Base-by-base conservation (phyloP, 2,113 vertebrate genomes). In the Orcinus orca region DNA sequence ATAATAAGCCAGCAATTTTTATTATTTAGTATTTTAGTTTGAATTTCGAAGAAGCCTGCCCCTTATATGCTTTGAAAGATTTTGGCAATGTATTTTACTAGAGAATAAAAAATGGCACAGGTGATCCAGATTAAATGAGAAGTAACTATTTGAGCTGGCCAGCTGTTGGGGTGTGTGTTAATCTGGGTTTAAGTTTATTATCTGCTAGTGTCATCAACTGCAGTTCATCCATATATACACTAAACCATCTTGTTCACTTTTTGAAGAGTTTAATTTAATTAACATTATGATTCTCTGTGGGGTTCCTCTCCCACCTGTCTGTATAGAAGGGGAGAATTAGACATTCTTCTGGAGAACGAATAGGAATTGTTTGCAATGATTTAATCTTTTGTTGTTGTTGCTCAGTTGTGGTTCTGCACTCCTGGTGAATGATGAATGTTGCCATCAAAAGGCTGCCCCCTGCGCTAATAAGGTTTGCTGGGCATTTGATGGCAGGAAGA, bases 21-120 rank as follows among this genome's bases (percentile, higher is more conserved):
- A 92, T 94, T 96, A 81, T 96, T 97, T 97, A 92, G 95, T 76
- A 86, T 90, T 97, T 97, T 92, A 36, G 84, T 95, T 97, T 98
- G 41, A 81, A 95, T 97, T 97, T 97, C 83, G 80, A 88, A 87
- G 88, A 93, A 87, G 47, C 65, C 38, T 96, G 2, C 92, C 96
- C 77, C 94, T 20, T 91, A n/a, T 95, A 58, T 97, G 60, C 93
- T 97, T 95, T 80, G 89, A 92, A 98, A 97, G 55, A 89, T 96
- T 96, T 95, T 81, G 87, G 58, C 86, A 74, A 55, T 93, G 53
- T 93, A 93, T 89, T 95, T 87, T 79, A 95, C 81, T 91, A 62
- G 60, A 94, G 79, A 94, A 68, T 93, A 47, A 92, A 88, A 96
- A 79, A 77, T 36, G 96, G 86, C 80, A 95, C 90, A 80, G 31